Evolutionary conservation across 2,797 vertebrate species (phyloP), one percentile per base, ranked within the genome.

Genomic region (Sciaenops ocellatus): DNA sequence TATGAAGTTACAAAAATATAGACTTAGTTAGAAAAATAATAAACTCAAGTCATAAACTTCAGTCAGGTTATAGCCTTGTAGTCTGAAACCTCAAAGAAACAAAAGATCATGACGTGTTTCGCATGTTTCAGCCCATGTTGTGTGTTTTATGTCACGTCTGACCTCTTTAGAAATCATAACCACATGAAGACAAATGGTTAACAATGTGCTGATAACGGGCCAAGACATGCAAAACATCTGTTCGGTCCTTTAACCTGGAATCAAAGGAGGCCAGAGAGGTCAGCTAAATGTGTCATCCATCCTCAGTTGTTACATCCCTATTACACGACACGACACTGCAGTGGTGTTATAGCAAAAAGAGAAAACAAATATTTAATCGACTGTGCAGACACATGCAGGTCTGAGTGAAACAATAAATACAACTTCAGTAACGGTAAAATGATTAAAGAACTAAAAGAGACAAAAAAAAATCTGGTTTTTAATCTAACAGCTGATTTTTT

Each of bases 1-100:
- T 41, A 46, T 10, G 11, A 56, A 62, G 61, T 71, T 73, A 85
- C 30, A 91, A 87, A 88, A 88, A 83, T 76, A 79, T 60, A 81
- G 12, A 64, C 18, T 63, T 69, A 26, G 51, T 85, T 85, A 79
- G 68, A 88, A 80, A 89, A 74, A 82, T 57, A 64, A 76, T 74
- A 60, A 59, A 47, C 13, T 61, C 38, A 24, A 62, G 38, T 46
- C 38, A 71, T 68, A 41, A 38, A 68, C 34, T 78, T 52, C 69
- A 79, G 60, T 81, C 56, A 57, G 22, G 5, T 76, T 68, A 73
- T 0, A 48, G 41, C 62, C 41, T 57, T 47, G 13, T 26, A 30
- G 17, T 41, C 20, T 47, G 20, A 78, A 64, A 48, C n/a, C 38
- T 62, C 30, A 3, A n/a, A 28, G 20, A 70, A 73, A 74, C 42